Conservation (phyloP, 2,797 vertebrate species). For the Malurus leucopterus region DNA sequence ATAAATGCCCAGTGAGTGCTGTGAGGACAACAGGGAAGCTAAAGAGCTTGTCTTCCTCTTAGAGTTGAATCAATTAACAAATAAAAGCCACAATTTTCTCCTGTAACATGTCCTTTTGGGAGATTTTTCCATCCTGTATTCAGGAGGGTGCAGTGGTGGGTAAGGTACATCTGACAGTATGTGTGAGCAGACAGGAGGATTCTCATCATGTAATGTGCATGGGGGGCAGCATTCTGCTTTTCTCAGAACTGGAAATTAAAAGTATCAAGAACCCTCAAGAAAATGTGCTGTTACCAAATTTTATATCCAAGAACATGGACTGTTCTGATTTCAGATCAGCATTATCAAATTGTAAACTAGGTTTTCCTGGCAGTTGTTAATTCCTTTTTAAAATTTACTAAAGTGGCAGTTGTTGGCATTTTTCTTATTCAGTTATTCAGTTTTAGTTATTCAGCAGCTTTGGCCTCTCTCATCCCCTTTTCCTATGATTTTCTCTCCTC, state of each 20-base stretch:
- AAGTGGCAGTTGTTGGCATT: not conserved
- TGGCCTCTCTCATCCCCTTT: not conserved
- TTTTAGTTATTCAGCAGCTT: not conserved
- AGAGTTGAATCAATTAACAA: not conserved
- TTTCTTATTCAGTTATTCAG: too few relatives aligned
- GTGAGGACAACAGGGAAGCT: not conserved
- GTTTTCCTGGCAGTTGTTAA: not conserved
- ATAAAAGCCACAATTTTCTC: not conserved
- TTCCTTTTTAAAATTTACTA: not conserved
- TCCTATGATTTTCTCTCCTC: fast-evolving
- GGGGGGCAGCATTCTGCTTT: not conserved
- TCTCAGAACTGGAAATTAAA: not conserved
- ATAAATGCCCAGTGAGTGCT: not conserved
- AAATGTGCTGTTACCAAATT: not conserved
- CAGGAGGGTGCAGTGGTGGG: not conserved
- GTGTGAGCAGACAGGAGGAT: not conserved
- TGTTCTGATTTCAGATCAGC: not conserved
- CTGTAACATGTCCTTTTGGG: not conserved
- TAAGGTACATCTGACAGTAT: not conserved
- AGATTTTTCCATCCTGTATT: not conserved
- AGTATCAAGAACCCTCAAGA: not conserved
- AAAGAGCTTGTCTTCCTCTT: not conserved
- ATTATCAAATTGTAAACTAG: not conserved
- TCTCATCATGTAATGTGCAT: fast-evolving
- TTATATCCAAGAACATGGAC: not conserved